These are phyloP conservation scores for Oriolus oriolus DNA, from an alignment of 2,113 vertebrate species.

Conservation along the genomic window DNA sequence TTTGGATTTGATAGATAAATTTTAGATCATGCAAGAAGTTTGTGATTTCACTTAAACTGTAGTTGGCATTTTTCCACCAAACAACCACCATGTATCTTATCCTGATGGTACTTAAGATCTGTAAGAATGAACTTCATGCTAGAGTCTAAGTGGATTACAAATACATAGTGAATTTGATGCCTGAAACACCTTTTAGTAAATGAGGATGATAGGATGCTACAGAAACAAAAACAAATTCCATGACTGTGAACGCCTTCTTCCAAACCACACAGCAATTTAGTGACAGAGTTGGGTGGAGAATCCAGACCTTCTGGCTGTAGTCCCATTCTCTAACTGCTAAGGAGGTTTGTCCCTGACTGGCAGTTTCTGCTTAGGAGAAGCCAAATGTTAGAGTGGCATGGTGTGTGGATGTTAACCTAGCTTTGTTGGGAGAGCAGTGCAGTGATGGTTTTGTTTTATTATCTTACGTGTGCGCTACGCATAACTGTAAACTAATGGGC, in stretches of 20 bases:
- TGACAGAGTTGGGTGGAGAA: conserved; percentile 13
- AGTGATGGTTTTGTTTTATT: conserved; percentile 38
- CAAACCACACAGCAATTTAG: conserved; percentile 22
- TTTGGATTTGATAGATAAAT: conserved; percentile 61
- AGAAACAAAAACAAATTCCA: background rate
- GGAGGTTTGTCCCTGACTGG: conserved; percentile 49
- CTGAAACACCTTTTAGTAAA: conserved; percentile 2
- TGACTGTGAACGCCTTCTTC: background rate
- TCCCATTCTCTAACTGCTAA: background rate
- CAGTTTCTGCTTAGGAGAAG: conserved; percentile 34
- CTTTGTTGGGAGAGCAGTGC: conserved; percentile 56
- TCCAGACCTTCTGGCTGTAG: conserved; percentile 10
- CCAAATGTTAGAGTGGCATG: conserved; percentile 35
- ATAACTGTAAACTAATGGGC: conserved; percentile 53
- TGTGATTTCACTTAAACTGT: conserved; percentile 53
- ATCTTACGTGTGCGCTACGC: background rate
- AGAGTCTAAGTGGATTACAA: conserved; percentile 38
- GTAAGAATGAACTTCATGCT: background rate
- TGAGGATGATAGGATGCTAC: background rate
- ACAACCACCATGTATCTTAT: conserved; percentile 12
- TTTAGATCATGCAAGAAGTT: conserved; percentile 23
- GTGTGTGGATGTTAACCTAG: conserved; percentile 53
- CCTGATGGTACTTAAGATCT: conserved; percentile 6
- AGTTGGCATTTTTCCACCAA: conserved; percentile 34
- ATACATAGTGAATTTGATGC: background rate